Base-by-base conservation (phyloP, 2,797 vertebrate species). In the Ibycter americanus region DNA sequence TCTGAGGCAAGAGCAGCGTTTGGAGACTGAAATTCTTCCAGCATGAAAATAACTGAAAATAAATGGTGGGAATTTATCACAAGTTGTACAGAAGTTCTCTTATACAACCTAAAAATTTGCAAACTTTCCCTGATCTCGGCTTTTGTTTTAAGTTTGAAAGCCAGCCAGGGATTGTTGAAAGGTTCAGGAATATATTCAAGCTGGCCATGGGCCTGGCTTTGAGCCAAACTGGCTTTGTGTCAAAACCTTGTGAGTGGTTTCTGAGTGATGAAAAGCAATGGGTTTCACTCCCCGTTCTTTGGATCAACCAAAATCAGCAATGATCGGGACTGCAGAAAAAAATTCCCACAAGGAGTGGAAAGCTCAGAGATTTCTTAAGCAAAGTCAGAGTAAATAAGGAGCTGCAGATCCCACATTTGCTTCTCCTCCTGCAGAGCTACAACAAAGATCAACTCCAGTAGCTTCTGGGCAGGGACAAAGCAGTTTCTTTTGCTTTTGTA, bases 161-260 rank as follows among this genome's bases (percentile, higher is more conserved):
- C 17, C 79, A 88, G 83, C 94, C 97, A 97, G 92, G 82, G 92
- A 88, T 91, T 92, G 93, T 96, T 95, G 95, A 97, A 97, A 96
- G 87, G 74, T 86, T 92, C 79, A 74, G 78, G 82, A 91, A 90
- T 96, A 96, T 89, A 96, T 97, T 95, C 92, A 87, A 72, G 87
- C 90, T 96, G 89, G 90, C 93, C 2, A 0, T 27, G 31, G 72
- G 92, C 95, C 94, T 6, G 1, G 89, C 82, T 91, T 92, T 91
- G 84, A 92, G 90, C 93, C 90, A 78, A 78, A 58, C 87, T 95
- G 95, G 92, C 95, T 87, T 93, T 72, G 62, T 79, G 87, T 97
- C 95, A 96, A 82, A 96, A 87, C 92, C 87, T 94, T 87, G 71
- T 83, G 89, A 96, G 95, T 91, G 82, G 82, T 85, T 97, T 97